phyloP scores from a whole-genome alignment of 1,140 invertebrate genomes.

The Dendroctonus ponderosae region DNA sequence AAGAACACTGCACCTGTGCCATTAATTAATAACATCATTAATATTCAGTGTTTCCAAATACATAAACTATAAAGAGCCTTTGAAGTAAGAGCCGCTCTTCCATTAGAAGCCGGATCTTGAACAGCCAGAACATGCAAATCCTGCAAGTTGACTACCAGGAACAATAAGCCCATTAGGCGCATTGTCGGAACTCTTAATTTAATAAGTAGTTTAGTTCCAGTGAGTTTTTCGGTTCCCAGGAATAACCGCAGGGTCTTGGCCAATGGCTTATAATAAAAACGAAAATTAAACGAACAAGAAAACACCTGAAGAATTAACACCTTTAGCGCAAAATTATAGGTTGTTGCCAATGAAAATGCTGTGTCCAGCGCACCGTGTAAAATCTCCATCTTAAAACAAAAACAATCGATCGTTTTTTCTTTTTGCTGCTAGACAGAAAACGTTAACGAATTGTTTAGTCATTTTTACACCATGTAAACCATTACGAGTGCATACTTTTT shows the following conservation, averaged over 20 bases:
- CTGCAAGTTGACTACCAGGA: background rate
- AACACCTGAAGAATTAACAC: conserved; percentile 10
- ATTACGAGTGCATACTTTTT: conserved; percentile 13
- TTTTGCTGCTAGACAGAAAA: conserved; percentile 12
- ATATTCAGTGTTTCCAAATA: too few species aligned
- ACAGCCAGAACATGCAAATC: too few species aligned
- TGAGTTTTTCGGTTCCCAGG: too few species aligned
- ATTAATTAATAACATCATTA: too few species aligned
- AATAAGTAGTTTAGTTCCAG: too few species aligned
- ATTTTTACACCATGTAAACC: conserved; percentile 18
- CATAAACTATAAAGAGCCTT: too few species aligned
- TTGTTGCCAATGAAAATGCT: background rate
- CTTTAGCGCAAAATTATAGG: conserved; percentile 6
- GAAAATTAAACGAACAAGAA: conserved; percentile 1
- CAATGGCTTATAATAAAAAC: conserved; percentile 1
- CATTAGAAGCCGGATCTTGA: too few species aligned
- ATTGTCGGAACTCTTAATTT: background rate
- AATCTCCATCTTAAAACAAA: conserved; percentile 13
- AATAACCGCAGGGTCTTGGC: background rate
- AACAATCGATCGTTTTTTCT: conserved; percentile 5
- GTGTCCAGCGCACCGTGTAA: conserved; percentile 16
- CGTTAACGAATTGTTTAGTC: conserved; percentile 15
- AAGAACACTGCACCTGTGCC: too few species aligned
- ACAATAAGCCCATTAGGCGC: background rate
- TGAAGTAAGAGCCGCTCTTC: too few species aligned